A percentile compares a stretch with the other conserved stretches of the same genome.
Conservation (phyloP, 2,113 vertebrate species). For the Progne subis region DNA sequence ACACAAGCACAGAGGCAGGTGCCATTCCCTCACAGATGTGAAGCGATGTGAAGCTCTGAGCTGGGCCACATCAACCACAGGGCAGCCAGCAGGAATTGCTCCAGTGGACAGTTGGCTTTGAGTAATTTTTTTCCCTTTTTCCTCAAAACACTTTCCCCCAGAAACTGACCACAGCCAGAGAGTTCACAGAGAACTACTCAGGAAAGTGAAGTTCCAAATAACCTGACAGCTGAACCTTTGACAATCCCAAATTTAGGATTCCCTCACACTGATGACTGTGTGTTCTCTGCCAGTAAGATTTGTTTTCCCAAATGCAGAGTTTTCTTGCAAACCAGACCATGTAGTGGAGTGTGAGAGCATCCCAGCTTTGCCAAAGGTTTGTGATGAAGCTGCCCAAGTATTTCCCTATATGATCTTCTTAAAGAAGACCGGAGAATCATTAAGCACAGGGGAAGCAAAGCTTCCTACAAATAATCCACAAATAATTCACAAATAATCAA, state of each 20-base stretch:
- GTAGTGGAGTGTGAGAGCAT: background rate
- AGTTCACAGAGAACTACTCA: background rate
- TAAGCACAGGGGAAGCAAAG: background rate
- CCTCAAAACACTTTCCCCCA: background rate
- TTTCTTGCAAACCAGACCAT: background rate
- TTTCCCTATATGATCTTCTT: background rate
- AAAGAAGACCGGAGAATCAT: background rate
- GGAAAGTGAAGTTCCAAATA: background rate
- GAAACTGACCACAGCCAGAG: background rate
- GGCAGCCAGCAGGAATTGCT: background rate
- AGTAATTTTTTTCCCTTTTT: background rate
- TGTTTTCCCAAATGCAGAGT: background rate
- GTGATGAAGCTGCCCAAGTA: background rate
- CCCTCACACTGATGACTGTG: background rate
- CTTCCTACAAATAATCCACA: background rate
- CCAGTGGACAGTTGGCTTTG: background rate
- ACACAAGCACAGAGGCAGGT: background rate
- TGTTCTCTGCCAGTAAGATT: background rate
- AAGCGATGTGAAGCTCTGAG: background rate
- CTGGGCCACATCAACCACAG: background rate
- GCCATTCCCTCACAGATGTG: background rate
- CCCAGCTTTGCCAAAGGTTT: background rate
- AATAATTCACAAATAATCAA: background rate
- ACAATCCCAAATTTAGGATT: background rate
- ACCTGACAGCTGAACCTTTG: background rate